These are phyloP conservation scores for Ptiloglossa arizonensis DNA, from an alignment of 1,140 invertebrate genomes.

Conservation along the genomic window DNA sequence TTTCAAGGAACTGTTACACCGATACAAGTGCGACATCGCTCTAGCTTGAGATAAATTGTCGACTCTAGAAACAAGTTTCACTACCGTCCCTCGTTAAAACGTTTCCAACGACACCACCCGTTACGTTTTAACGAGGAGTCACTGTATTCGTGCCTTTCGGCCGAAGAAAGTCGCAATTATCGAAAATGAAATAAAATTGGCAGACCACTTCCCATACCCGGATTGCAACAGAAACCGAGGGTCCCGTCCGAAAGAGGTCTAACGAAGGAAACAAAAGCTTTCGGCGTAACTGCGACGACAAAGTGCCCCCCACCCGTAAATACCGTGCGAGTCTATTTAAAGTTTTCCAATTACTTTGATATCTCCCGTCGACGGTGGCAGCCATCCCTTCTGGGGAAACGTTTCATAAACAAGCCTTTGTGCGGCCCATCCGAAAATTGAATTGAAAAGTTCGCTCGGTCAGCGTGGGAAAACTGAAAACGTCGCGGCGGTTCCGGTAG, in stretches of 20 bases:
- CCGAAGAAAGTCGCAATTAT: no score
- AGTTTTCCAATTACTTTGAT: slow-evolving; percentile 76
- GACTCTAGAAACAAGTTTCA: no score
- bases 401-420: slow-evolving; percentile 75
- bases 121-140: no score
- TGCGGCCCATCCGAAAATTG: slow-evolving; percentile 68
- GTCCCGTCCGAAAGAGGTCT: neutral
- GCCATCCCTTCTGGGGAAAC: slow-evolving; percentile 34
- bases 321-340: slow-evolving; percentile 70
- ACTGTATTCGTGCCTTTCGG: no score
- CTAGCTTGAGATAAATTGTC: no score
- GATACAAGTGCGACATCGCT: no score
- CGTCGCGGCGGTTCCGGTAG: slow-evolving; percentile 20
- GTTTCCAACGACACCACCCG: no score
- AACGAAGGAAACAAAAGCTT: slow-evolving; percentile 17
- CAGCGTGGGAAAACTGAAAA: slow-evolving; percentile 65
- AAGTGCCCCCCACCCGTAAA: slow-evolving; percentile 34
- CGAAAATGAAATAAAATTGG: no score
- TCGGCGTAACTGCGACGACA: neutral
- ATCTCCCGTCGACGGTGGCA: slow-evolving; percentile 57
- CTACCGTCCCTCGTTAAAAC: no score
- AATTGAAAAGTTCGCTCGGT: slow-evolving; percentile 72
- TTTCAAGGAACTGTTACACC: no score
- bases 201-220: no score
- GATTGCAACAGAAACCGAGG: no score